A percentile compares a stretch with the other conserved stretches of the same genome.
Evolutionary conservation across 2,797 vertebrate genomes (phyloP).

Genomic region (Gephyroberyx darwinii): DNA sequence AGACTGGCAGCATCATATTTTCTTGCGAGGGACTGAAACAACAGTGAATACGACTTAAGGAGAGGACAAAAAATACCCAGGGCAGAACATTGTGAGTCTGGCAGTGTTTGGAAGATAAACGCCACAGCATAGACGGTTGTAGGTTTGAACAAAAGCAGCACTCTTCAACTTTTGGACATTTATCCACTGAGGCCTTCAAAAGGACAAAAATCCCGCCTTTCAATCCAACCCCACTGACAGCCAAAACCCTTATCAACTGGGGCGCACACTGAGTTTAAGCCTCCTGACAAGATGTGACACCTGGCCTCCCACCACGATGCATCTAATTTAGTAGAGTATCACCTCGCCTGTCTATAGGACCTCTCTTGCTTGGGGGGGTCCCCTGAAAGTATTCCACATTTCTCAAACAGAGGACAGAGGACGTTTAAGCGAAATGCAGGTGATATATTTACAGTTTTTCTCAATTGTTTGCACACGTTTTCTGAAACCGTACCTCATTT

Average conservation of each 20-base stretch:
- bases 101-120: neutral
- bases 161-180: neutral
- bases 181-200: neutral
- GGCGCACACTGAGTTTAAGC: no score
- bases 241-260: neutral
- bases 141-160: neutral
- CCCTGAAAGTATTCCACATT: neutral
- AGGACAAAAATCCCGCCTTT: neutral
- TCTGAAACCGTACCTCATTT: no score
- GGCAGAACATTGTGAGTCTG: neutral
- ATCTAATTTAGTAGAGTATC: no score
- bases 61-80: slow-evolving; percentile 1
- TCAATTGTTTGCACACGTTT: no score
- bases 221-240: neutral
- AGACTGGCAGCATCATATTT: slow-evolving; percentile 39
- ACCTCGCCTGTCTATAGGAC: no score
- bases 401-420: neutral
- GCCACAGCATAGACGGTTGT: neutral
- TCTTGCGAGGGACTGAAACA: slow-evolving; percentile 34
- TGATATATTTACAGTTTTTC: neutral
- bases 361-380: no score
- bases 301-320: no score
- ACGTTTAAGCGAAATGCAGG: neutral
- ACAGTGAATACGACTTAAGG: slow-evolving; percentile 31
- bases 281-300: no score